phyloP scores from a whole-genome alignment of 2,113 vertebrate genomes.

The Rutilus rutilus region DNA sequence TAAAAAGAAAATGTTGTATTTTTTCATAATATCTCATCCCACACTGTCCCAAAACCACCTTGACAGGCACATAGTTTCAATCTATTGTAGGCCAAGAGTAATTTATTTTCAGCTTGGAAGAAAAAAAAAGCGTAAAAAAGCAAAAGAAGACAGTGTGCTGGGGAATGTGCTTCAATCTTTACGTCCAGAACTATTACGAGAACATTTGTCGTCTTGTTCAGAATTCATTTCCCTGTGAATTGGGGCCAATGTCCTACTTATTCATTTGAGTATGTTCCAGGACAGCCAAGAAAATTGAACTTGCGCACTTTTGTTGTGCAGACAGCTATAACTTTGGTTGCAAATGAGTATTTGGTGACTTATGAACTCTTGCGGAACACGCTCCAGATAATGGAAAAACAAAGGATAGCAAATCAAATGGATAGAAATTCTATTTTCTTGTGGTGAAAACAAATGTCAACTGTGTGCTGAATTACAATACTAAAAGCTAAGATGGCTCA shows the following conservation, averaged over 20 bases:
- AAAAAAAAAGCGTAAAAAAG: slow-evolving; percentile 9
- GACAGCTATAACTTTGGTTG: slow-evolving; percentile 46
- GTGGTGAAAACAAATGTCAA: slow-evolving; percentile 57
- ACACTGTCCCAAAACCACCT: slow-evolving; percentile 14
- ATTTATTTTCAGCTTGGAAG: slow-evolving; percentile 22
- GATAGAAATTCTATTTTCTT: slow-evolving; percentile 66
- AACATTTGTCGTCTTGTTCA: slow-evolving; percentile 63
- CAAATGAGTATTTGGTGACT: slow-evolving; percentile 61
- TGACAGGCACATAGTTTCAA: slow-evolving; percentile 11
- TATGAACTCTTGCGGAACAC: slow-evolving; percentile 55
- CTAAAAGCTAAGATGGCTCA: slow-evolving; percentile 55
- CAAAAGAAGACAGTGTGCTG: slow-evolving; percentile 42
- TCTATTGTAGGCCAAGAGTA: slow-evolving; percentile 41
- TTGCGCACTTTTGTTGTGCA: slow-evolving; percentile 34
- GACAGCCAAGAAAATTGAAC: slow-evolving; percentile 58
- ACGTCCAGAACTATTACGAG: slow-evolving; percentile 57
- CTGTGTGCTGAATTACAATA: slow-evolving; percentile 67
- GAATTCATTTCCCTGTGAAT: slow-evolving; percentile 66
- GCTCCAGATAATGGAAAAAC: slow-evolving; percentile 71
- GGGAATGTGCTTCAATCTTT: slow-evolving; percentile 58
- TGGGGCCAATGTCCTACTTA: slow-evolving; percentile 65
- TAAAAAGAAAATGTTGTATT: slow-evolving; percentile 2
- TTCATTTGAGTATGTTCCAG: slow-evolving; percentile 65
- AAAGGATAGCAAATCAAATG: slow-evolving; percentile 67
- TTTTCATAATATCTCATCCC: too few species aligned